phyloP scores from a whole-genome alignment of 2,888 invertebrate genomes.

The Folsomia manolachei region DNA sequence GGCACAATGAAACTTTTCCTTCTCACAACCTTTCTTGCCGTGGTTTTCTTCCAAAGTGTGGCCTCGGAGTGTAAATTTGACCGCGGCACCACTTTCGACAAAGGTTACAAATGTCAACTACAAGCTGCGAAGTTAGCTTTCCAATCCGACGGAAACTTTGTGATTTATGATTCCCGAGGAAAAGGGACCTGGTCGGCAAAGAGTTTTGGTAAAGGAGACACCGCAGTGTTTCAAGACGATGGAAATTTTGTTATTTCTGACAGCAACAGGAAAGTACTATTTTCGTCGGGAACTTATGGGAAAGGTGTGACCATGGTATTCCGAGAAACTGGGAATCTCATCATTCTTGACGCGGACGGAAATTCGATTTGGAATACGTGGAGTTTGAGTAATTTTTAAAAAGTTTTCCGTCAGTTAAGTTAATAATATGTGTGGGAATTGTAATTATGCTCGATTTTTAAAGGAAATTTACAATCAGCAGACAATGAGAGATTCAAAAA shows the following conservation, averaged over 20 bases:
- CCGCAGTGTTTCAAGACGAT: background rate
- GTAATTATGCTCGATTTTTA: too few species aligned
- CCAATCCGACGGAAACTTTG: background rate
- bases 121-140: background rate
- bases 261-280: background rate
- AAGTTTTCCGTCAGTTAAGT: too few species aligned
- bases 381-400: background rate
- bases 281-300: background rate
- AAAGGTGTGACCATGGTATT: background rate
- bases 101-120: background rate
- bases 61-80: background rate
- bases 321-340: background rate
- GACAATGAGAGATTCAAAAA: too few species aligned
- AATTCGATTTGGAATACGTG: background rate
- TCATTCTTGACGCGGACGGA: background rate
- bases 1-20: too few species aligned
- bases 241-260: constrained; percentile 1
- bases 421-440: too few species aligned
- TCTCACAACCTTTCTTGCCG: too few species aligned
- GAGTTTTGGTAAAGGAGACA: background rate
- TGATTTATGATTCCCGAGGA: background rate
- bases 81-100: background rate
- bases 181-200: background rate
- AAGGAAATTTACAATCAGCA: too few species aligned
- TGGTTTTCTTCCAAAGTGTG: background rate